These are phyloP conservation scores for Athalia cordata DNA, from an alignment of 2,888 invertebrate genomes.

Conservation along the genomic window DNA sequence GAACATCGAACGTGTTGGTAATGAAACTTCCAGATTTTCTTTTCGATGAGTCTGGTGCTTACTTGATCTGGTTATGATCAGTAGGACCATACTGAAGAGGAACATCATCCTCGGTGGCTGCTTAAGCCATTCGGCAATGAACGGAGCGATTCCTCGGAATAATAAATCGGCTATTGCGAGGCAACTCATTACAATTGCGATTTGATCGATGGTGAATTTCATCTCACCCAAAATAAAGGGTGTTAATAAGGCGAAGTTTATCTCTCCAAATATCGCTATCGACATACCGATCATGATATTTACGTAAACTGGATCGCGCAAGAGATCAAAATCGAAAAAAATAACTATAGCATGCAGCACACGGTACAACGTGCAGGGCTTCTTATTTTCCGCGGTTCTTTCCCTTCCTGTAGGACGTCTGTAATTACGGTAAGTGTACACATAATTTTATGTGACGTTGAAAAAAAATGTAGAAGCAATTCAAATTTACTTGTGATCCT, in stretches of 20 bases:
- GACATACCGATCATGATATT: conserved; percentile 82
- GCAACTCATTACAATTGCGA: conserved; percentile 79
- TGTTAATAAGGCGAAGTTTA: conserved; percentile 81
- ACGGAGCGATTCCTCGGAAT: conserved; percentile 80
- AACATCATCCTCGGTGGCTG: conserved; percentile 81
- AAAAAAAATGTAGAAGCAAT: not conserved
- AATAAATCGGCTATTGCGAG: conserved; percentile 77
- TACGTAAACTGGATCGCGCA: conserved; percentile 81
- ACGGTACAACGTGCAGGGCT: not conserved
- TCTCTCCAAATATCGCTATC: conserved; percentile 81
- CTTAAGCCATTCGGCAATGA: conserved; percentile 79
- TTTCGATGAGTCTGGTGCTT: conserved; percentile 23
- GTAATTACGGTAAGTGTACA: not conserved
- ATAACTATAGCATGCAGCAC: conserved; percentile 70
- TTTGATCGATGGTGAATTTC: conserved; percentile 76
- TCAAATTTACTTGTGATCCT: conserved; percentile 52
- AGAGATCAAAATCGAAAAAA: conserved; percentile 80
- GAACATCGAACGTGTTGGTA: not conserved
- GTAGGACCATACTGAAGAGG: conserved; percentile 77
- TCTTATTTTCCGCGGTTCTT: conserved; percentile 9
- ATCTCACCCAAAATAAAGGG: conserved; percentile 82
- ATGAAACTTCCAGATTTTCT: not conserved
- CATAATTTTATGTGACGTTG: too few relatives aligned
- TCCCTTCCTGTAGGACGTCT: conserved; percentile 24
- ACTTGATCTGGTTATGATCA: conserved; percentile 79